A percentile compares a stretch with the other conserved stretches of the same genome.
Evolutionary conservation across 2,113 vertebrate species (phyloP).

Genomic region (Turdus rufiventris): DNA sequence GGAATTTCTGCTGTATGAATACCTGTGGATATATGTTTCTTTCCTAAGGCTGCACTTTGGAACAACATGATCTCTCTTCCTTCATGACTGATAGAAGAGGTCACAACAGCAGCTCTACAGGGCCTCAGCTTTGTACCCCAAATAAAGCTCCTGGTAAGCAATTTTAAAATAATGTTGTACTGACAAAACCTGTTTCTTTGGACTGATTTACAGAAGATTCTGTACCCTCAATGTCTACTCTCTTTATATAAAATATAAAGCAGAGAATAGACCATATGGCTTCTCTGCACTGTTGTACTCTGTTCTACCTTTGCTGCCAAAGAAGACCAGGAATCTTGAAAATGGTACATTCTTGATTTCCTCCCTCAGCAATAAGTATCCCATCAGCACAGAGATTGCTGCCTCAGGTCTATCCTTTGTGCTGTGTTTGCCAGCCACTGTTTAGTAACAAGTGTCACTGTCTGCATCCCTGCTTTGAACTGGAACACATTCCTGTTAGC

Average conservation of each 20-base stretch:
- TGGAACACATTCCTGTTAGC: conserved; percentile 63
- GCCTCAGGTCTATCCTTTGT: not conserved
- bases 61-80: not conserved
- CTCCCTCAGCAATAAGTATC: not conserved
- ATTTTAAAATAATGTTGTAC: not conserved
- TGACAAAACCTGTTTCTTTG: not conserved
- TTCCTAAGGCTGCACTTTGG: not conserved
- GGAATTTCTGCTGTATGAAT: not conserved
- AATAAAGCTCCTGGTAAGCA: not conserved
- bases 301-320: not conserved
- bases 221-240: not conserved
- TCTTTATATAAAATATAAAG: not conserved
- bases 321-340: not conserved
- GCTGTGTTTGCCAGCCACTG: conserved; percentile 60
- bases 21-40: not conserved
- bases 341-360: not conserved
- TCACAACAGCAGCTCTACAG: not conserved
- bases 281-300: not conserved
- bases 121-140: not conserved
- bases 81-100: not conserved
- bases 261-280: not conserved
- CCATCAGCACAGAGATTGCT: not conserved
- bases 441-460: conserved; percentile 72
- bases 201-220: not conserved
- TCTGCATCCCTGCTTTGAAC: conserved; percentile 69